These are phyloP conservation scores for Rattus norvegicus DNA, from an alignment of 2,113 vertebrate species.

Conservation along the genomic window DNA sequence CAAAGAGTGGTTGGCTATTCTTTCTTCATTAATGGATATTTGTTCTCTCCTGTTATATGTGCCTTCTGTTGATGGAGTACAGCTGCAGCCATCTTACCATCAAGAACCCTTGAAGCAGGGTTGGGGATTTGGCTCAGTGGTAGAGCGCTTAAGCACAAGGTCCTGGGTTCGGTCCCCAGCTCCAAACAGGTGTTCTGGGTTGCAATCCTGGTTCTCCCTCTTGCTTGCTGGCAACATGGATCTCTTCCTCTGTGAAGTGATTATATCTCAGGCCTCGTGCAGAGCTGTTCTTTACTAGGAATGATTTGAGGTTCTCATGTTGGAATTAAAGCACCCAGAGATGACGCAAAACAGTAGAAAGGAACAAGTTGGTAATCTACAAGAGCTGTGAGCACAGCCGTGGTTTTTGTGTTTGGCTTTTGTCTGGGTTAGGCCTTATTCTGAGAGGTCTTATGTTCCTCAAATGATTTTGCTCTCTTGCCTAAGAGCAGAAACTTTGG, in stretches of 20 bases:
- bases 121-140: too few species aligned
- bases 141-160: too few species aligned
- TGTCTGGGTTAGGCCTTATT: background rate
- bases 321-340: background rate
- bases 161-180: too few species aligned
- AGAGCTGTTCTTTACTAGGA: background rate
- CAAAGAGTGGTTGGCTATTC: background rate
- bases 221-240: background rate
- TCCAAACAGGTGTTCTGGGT: background rate
- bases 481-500: background rate
- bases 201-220: background rate
- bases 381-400: background rate
- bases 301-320: background rate
- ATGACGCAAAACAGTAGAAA: background rate
- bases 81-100: background rate
- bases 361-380: background rate
- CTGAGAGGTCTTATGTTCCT: constrained; percentile 11
- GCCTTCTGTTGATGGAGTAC: background rate
- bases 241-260: background rate
- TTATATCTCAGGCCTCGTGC: background rate
- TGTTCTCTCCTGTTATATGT: too few species aligned
- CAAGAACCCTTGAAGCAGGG: background rate
- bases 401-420: background rate
- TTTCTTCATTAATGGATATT: background rate
- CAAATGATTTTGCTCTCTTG: background rate